Evolutionary conservation across 2,113 vertebrate genomes (phyloP).

Genomic region (Tragelaphus scriptus): DNA sequence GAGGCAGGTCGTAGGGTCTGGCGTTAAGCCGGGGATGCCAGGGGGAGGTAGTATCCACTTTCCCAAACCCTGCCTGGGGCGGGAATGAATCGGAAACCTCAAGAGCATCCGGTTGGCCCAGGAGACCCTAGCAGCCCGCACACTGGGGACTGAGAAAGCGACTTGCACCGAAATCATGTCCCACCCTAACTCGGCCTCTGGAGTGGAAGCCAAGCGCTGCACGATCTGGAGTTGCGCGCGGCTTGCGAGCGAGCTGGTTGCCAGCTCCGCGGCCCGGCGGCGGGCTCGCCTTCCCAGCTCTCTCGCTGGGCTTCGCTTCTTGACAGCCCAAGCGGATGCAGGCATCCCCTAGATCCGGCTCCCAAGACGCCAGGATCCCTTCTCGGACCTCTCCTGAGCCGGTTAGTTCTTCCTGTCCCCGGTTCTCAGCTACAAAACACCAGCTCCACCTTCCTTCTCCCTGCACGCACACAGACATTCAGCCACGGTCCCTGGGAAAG

Average conservation of each 20-base stretch:
- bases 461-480: background rate
- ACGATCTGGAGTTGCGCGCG: constrained; percentile 21
- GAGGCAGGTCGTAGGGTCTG: background rate
- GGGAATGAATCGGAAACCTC: background rate
- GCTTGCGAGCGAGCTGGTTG: background rate
- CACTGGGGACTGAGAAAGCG: background rate
- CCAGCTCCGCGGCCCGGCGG: background rate
- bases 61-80: background rate
- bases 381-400: background rate
- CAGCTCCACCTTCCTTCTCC: constrained; percentile 20
- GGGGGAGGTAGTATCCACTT: background rate
- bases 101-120: background rate
- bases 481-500: constrained; percentile 23
- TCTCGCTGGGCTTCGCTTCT: background rate
- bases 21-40: background rate
- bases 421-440: background rate
- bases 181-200: background rate
- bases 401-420: background rate
- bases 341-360: background rate
- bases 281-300: background rate
- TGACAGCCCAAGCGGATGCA: background rate
- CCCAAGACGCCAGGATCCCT: background rate
- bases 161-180: background rate
- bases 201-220: background rate
- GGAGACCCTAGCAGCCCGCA: background rate